A percentile compares a stretch with the other conserved stretches of the same genome.
phyloP scores from a whole-genome alignment of 2,888 invertebrate genomes.

The Cerastis rubricosa region DNA sequence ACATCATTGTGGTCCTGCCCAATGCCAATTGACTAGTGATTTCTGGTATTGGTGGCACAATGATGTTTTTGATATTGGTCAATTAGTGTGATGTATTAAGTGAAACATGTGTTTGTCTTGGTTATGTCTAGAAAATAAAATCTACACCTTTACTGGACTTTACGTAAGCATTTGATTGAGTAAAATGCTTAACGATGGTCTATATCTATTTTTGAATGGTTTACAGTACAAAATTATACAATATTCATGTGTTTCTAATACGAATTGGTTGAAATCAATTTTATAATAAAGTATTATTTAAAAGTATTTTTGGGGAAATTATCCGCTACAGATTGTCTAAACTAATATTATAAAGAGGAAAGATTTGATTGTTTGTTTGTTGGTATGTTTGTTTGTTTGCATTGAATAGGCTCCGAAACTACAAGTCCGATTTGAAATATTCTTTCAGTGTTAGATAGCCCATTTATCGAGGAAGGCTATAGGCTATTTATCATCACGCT shows the following conservation, averaged over 20 bases:
- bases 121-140: not conserved
- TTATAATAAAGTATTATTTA: not conserved
- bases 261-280: not conserved
- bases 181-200: not conserved
- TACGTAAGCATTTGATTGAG: not conserved
- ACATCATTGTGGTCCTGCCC: not conserved
- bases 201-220: not conserved
- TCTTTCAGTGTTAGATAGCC: too few species aligned
- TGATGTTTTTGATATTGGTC: too few species aligned
- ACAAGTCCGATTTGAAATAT: too few species aligned
- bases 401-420: too few species aligned
- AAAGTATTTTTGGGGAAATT: not conserved
- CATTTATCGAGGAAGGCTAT: too few species aligned
- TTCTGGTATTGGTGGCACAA: not conserved
- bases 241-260: not conserved
- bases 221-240: not conserved
- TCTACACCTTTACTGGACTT: not conserved
- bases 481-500: too few species aligned
- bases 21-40: not conserved
- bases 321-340: too few species aligned
- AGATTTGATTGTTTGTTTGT: too few species aligned
- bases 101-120: not conserved
- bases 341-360: too few species aligned
- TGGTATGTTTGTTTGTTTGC: too few species aligned
- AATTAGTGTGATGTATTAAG: not conserved